Evolutionary conservation across 2,113 vertebrate species (phyloP), one percentile per base, ranked within the genome.

Genomic region (Canis aureus): DNA sequence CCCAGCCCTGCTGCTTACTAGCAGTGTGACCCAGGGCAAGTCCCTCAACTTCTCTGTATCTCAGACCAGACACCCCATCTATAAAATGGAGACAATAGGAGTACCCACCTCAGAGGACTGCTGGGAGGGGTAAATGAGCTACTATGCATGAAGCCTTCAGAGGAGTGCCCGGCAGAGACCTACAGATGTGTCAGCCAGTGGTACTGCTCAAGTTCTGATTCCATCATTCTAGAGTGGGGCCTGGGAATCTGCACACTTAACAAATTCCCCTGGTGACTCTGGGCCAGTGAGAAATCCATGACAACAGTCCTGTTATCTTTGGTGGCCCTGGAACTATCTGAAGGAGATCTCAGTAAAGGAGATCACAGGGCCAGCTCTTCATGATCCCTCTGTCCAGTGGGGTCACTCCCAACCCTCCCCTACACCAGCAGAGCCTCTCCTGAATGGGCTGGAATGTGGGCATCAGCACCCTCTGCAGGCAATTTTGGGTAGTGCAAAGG

Each of bases 401-500:
- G 64, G 49, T 62, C 66, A 43, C 27, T 78, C 57, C 51, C 66
- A 78, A 66, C 5, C 11, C 83, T 95, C 38, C 27, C 16, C 5
- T 3, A 5, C 16, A 11, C 0, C 38, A 59, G 15, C 67, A 89
- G 59, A 49, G 25, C 29, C 35, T 57, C 71, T 62, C 59, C 89
- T 11, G 29, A 62, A 8, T 27, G 3, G 38, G 11, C 20, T 20
- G 79, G 59, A 89, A 23, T 22, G 43, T 67, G 32, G 32, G 5
- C 8, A 3, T 22, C 7, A 4, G 69, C 23, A 15, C 84, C 97
- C 96, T 92, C 97, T 97, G 23, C 9, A n/a, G 92, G 67, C 69
- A 88, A 12, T 29, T 53, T 22, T 79, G 38, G 27, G 83, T 93
- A 27, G 19, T 94, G 81, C 95, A 79, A 23, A 23, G 16, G 17